These are phyloP conservation scores for Malurus alboscapulatus DNA, from an alignment of 2,113 vertebrate genomes.

Conservation along the genomic window DNA sequence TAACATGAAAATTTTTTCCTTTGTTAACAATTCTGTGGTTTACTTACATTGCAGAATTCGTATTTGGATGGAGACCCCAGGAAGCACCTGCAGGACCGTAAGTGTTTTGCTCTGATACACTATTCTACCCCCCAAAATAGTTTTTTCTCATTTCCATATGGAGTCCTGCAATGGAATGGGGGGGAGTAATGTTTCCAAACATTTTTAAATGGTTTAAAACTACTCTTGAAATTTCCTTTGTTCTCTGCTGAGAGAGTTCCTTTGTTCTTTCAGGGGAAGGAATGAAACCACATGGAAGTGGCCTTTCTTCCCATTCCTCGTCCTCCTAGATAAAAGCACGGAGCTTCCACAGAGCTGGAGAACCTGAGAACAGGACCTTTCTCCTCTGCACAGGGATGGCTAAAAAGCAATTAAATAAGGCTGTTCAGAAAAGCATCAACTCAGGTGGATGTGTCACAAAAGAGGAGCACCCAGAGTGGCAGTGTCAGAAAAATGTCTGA, in stretches of 20 bases:
- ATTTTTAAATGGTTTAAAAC: not conserved
- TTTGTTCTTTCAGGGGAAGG: not conserved
- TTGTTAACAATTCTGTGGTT: slow-evolving; percentile 79
- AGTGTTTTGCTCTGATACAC: not conserved
- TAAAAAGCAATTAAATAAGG: not conserved
- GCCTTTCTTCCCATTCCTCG: not conserved
- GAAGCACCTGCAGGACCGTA: slow-evolving; percentile 79
- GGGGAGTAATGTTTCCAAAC: not conserved
- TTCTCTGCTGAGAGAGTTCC: not conserved
- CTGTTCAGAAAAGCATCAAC: not conserved
- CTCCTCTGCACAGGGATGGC: not conserved
- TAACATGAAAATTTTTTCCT: slow-evolving; percentile 83
- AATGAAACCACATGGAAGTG: not conserved
- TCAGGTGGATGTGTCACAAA: not conserved
- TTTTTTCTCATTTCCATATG: not conserved
- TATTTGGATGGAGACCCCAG: slow-evolving; percentile 77
- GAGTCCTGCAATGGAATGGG: not conserved
- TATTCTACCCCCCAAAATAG: fast-evolving
- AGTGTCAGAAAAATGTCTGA: not conserved
- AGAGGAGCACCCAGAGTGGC: not conserved
- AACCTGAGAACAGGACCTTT: not conserved
- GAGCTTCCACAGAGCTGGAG: not conserved
- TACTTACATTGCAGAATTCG: slow-evolving; percentile 87
- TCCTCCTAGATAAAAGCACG: not conserved
- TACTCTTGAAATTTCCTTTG: not conserved